Evolutionary conservation across 1,140 invertebrate genomes (phyloP).

Genomic region (Leptinotarsa texana): DNA sequence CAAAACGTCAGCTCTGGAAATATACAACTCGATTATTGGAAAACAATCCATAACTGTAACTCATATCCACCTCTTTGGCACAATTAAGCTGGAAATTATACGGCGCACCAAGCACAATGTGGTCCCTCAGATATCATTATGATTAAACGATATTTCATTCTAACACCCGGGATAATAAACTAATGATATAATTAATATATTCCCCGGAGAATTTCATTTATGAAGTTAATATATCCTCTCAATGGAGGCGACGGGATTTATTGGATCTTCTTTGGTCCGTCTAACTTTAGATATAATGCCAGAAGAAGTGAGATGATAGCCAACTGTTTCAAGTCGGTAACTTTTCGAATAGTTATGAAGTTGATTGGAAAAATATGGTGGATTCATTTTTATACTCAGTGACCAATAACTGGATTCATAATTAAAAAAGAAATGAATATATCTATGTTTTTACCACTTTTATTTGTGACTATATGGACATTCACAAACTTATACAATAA

Average conservation of each 20-base stretch:
- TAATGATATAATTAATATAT: conserved; percentile 19
- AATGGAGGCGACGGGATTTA: conserved; percentile 4
- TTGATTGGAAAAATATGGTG: too few species aligned
- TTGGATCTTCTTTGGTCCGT: conserved; percentile 7
- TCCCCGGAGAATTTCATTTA: conserved; percentile 8
- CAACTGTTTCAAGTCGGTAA: too few species aligned
- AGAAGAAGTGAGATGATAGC: not conserved
- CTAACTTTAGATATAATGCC: not conserved
- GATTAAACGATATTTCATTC: conserved; percentile 18
- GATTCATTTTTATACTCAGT: too few species aligned
- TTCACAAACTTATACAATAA: too few species aligned
- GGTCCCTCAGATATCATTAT: conserved; percentile 19
- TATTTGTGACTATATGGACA: too few species aligned
- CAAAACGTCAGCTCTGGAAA: too few species aligned
- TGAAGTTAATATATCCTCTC: not conserved
- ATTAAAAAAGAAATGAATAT: too few species aligned
- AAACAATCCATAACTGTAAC: too few species aligned
- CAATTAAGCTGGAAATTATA: conserved; percentile 14
- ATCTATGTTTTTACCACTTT: too few species aligned
- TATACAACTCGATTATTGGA: too few species aligned
- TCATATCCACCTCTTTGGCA: not conserved
- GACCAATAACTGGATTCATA: too few species aligned
- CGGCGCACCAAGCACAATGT: not conserved
- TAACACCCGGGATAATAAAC: conserved; percentile 18
- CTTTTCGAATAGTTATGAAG: too few species aligned